phyloP scores from a whole-genome alignment of 2,113 vertebrate species.

The Ancistrus triradiatus region DNA sequence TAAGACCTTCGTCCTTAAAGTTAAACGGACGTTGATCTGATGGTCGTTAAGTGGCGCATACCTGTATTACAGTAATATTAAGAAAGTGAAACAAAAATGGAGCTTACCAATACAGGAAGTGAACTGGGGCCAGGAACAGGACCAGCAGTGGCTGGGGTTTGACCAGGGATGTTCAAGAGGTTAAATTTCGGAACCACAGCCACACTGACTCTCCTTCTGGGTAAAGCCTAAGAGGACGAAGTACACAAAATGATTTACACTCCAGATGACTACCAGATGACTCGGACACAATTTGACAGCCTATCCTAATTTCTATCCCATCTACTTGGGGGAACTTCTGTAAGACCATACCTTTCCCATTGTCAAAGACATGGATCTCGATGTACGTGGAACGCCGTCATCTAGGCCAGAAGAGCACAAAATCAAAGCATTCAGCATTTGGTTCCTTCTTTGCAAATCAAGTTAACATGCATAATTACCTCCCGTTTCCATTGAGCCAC shows the following conservation, averaged over 20 bases:
- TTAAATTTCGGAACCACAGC: slow-evolving; percentile 97
- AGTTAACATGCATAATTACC: slow-evolving; percentile 46
- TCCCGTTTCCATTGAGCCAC: slow-evolving; percentile 76
- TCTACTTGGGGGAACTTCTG: background rate
- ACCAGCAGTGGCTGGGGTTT: slow-evolving; percentile 57
- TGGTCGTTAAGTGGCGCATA: too few relatives aligned
- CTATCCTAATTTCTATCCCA: background rate
- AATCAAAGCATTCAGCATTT: background rate
- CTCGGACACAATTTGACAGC: too few relatives aligned
- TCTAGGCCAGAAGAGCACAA: slow-evolving; percentile 67
- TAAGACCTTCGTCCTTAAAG: too few relatives aligned
- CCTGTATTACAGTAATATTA: background rate
- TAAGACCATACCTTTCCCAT: slow-evolving; percentile 83
- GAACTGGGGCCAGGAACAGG: slow-evolving; percentile 55
- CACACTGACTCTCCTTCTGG: slow-evolving; percentile 92
- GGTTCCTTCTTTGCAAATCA: background rate
- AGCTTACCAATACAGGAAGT: slow-evolving; percentile 80
- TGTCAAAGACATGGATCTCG: slow-evolving; percentile 89
- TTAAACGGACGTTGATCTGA: too few relatives aligned
- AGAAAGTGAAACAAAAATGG: background rate
- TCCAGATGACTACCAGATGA: too few relatives aligned
- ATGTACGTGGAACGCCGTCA: slow-evolving; percentile 85
- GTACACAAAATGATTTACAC: too few relatives aligned
- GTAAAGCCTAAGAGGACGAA: slow-evolving; percentile 77
- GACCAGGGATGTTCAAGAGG: slow-evolving; percentile 86